Base-by-base conservation (phyloP, 2,888 invertebrate genomes). In the Pyrocoelia pectoralis region DNA sequence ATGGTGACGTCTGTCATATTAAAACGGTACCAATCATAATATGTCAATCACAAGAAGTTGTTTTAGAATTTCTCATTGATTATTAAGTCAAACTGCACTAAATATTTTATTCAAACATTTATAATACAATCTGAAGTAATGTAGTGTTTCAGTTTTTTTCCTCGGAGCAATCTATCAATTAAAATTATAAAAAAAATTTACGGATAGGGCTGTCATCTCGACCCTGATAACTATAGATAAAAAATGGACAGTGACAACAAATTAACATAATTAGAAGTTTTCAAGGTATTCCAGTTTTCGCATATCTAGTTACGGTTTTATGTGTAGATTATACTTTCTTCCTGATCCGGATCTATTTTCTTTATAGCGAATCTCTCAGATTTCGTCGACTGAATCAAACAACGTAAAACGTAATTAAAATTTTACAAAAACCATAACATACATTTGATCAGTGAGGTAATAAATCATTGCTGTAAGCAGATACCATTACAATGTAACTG, bases 21-120 rank as follows among this genome's bases (percentile, higher is more conserved):
- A 43, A 49, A 56, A 56, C 56, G 56, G 55, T 50, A 62, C 56
- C 56, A 56, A 62, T 56, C 56, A 62, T 62, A 62, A 62, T 62
- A 62, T 62, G 62, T 53, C 62, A 62, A 29, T 43, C 46, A 48
- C 38, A 33, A n/a, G n/a, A 33, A 33, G 33, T 4, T 4, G 33
- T 55, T 55, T 41, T 33, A 33, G 33, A 33, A 33, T 33, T n/a
- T 33, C 33, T 33, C 8, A 33, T n/a, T n/a, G 9, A 33, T 33
- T 33, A 33, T 33, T 33, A 33, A 33, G 33, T 33, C 33, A 33
- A 33, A 33, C 9, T 33, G 8, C 15, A 43, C 54, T 55, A 55
- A 29, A 46, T 48, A 46, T 46, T 46, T 15, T 46, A 46, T 46
- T 46, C 15, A 17, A 46, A 46, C 24, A 56, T 48, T 48, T 43